phyloP scores from a whole-genome alignment of 2,888 invertebrate species.

The Gari tellinella region DNA sequence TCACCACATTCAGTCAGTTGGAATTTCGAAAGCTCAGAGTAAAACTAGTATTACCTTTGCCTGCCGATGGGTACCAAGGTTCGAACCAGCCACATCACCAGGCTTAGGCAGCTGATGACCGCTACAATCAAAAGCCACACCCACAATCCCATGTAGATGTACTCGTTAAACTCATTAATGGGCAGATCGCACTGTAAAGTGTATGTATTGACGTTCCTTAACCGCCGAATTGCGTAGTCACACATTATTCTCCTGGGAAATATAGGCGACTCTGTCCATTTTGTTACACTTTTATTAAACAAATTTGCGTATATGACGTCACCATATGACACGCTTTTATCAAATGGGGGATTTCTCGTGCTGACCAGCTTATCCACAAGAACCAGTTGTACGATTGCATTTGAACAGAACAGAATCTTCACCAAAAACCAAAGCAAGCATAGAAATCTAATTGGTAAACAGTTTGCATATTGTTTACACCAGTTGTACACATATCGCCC shows the following conservation, averaged over 20 bases:
- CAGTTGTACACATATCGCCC: conserved; percentile 48
- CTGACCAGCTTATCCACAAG: conserved; percentile 7
- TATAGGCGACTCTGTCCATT: conserved; percentile 22
- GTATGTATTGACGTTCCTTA: conserved; percentile 18
- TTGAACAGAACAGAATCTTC: conserved; percentile 39
- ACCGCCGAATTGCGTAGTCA: conserved; percentile 17
- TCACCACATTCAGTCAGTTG: no score
- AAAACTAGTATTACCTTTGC: conserved; percentile 36
- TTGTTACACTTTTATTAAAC: conserved; percentile 25
- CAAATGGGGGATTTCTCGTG: conserved; percentile 19
- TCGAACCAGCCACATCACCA: conserved; percentile 29
- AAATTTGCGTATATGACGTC: conserved; percentile 45
- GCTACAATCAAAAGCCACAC: conserved; percentile 53
- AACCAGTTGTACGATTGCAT: conserved; percentile 33
- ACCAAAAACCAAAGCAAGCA: conserved; percentile 37
- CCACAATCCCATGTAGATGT: conserved; percentile 49
- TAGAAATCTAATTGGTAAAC: conserved; percentile 44
- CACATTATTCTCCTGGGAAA: conserved; percentile 41
- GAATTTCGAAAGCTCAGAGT: no score
- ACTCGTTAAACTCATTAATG: conserved; percentile 41
- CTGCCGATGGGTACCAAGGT: conserved; percentile 41
- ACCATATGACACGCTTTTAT: conserved; percentile 48
- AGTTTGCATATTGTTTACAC: conserved; percentile 30
- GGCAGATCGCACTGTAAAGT: conserved; percentile 40
- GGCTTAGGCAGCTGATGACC: conserved; percentile 43